Percentiles rank a stretch among this genome's conserved stretches.
Evolutionary conservation across 2,113 vertebrate genomes (phyloP).

Genomic region (Salvelinus alpinus): DNA sequence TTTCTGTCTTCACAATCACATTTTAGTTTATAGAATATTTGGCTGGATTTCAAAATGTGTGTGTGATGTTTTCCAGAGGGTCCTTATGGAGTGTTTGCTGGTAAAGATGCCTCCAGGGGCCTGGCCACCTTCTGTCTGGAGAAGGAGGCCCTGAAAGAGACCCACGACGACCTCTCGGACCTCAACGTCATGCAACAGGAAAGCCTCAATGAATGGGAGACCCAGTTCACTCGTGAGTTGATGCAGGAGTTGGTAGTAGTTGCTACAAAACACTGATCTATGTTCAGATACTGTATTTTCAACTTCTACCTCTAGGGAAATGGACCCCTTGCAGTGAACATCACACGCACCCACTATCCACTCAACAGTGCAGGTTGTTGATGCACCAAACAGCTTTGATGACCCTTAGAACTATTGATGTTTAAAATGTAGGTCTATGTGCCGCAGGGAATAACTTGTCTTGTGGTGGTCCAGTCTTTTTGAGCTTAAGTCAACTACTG

Average conservation of each 20-base stretch:
- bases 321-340: background rate
- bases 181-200: conserved; percentile 88
- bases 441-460: background rate
- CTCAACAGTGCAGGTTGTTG: background rate
- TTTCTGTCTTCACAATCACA: too few species aligned
- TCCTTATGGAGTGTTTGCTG: conserved; percentile 94
- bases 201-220: conserved; percentile 92
- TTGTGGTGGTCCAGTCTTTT: background rate
- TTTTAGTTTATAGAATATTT: background rate
- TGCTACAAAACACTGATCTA: background rate
- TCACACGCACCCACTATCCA: too few species aligned
- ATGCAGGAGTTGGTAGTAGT: background rate
- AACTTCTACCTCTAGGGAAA: background rate
- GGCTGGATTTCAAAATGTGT: background rate
- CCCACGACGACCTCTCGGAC: conserved; percentile 93
- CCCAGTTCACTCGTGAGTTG: conserved; percentile 92
- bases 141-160: conserved; percentile 89
- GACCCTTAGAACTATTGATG: background rate
- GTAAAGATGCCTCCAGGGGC: conserved; percentile 93
- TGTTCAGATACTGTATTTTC: background rate
- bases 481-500: too few species aligned
- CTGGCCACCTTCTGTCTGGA: conserved; percentile 96
- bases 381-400: background rate
- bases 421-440: background rate
- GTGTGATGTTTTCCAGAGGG: conserved; percentile 80